Percentiles rank a stretch among this genome's conserved stretches.
Evolutionary conservation across 2,113 vertebrate genomes (phyloP).

Genomic region (Emydocephalus ijimae): DNA sequence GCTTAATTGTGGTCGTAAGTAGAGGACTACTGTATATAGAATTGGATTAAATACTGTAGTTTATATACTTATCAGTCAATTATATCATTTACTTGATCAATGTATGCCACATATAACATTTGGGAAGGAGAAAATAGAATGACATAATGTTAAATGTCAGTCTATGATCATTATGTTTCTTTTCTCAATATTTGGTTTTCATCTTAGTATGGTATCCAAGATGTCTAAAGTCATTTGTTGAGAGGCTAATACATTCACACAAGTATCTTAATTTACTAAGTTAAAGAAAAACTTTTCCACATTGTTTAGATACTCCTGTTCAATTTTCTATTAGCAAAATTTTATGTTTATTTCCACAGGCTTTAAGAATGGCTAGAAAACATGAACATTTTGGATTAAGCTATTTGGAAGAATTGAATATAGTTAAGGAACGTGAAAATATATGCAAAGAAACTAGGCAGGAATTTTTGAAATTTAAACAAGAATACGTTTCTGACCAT

Average conservation of each 20-base stretch:
- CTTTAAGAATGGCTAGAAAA: conserved; percentile 48
- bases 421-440: conserved; percentile 58
- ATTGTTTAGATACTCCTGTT: background rate
- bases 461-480: conserved; percentile 56
- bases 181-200: background rate
- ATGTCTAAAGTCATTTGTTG: background rate
- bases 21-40: background rate
- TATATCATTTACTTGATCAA: background rate
- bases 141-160: background rate
- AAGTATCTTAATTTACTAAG: background rate
- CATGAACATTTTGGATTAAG: conserved; percentile 55
- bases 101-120: background rate
- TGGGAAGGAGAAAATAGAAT: background rate
- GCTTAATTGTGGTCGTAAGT: background rate
- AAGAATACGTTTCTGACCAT: conserved; percentile 30
- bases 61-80: background rate
- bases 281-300: background rate
- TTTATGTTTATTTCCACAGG: background rate
- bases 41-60: background rate
- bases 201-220: background rate
- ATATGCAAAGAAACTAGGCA: conserved; percentile 47
- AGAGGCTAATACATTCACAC: fast-evolving
- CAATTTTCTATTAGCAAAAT: background rate
- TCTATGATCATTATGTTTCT: background rate
- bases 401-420: conserved; percentile 55